These are phyloP conservation scores for Aspidoscelis tigris DNA, from an alignment of 2,113 vertebrate genomes.

Conservation along the genomic window DNA sequence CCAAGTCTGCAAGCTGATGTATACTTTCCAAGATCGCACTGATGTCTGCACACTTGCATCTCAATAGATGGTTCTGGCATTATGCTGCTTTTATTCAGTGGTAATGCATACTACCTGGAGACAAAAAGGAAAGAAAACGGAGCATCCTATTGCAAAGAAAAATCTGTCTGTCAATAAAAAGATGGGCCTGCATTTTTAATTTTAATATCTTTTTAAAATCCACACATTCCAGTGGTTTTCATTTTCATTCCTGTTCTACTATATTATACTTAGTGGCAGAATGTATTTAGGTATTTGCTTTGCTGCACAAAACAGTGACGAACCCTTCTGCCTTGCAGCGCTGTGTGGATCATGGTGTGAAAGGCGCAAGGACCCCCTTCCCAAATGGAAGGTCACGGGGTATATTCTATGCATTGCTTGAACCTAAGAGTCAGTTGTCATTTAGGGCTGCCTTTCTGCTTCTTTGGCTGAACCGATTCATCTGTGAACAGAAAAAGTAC, in stretches of 20 bases:
- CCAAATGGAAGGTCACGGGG: conserved; percentile 64
- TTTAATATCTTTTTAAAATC: conserved; percentile 51
- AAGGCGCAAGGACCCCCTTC: conserved; percentile 61
- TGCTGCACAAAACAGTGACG: conserved; percentile 32
- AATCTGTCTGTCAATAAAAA: background rate
- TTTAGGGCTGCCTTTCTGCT: conserved; percentile 61
- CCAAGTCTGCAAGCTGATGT: conserved; percentile 1
- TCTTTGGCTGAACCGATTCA: conserved; percentile 51
- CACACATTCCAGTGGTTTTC: conserved; percentile 23
- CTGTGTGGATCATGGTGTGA: conserved; percentile 47
- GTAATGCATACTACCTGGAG: background rate
- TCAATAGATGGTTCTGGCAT: background rate
- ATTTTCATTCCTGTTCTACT: conserved; percentile 48
- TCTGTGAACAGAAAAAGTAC: background rate
- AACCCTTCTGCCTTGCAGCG: conserved; percentile 45
- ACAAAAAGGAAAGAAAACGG: background rate
- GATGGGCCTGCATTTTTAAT: background rate
- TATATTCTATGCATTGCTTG: conserved; percentile 58
- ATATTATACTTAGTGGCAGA: conserved; percentile 30
- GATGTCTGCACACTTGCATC: background rate
- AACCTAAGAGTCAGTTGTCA: conserved; percentile 59
- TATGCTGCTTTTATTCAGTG: background rate
- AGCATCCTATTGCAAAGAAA: background rate
- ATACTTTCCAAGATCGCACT: background rate
- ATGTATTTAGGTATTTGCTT: conserved; percentile 43